These are phyloP conservation scores for Rugalucina vietnamica DNA, from an alignment of 2,888 invertebrate species.

Conservation along the genomic window DNA sequence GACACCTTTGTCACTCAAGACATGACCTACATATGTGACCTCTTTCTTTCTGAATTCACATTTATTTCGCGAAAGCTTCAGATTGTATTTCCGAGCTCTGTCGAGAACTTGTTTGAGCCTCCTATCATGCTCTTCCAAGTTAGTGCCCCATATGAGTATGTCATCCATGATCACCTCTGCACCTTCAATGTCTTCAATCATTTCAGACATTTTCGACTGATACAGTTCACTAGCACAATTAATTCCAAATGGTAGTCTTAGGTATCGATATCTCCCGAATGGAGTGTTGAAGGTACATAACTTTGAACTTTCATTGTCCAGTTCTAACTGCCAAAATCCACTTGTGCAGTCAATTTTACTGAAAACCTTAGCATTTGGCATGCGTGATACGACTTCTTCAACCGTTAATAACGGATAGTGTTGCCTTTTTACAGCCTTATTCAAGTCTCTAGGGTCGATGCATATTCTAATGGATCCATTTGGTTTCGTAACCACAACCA, in stretches of 20 bases:
- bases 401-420: conserved; percentile 57
- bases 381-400: conserved; percentile 47
- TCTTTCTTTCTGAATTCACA: neutral
- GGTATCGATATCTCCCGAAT: conserved; percentile 42
- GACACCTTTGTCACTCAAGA: neutral
- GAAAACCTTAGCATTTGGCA: conserved; percentile 50
- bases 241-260: conserved; percentile 44
- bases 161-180: neutral
- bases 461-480: conserved; percentile 41
- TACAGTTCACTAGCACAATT: conserved; percentile 45
- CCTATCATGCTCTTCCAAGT: neutral
- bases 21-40: neutral
- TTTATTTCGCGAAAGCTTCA: neutral
- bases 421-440: conserved; percentile 45
- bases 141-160: neutral
- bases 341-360: conserved; percentile 34
- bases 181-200: neutral
- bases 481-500: conserved; percentile 57
- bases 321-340: conserved; percentile 42
- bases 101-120: neutral
- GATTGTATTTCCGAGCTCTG: neutral
- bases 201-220: conserved; percentile 19
- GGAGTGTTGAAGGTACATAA: conserved; percentile 49
- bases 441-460: conserved; percentile 64
- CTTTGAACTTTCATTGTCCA: conserved; percentile 35